Evolutionary conservation across 1,140 invertebrate species (phyloP).

Genomic region (Lepidotrigona ventralis): DNA sequence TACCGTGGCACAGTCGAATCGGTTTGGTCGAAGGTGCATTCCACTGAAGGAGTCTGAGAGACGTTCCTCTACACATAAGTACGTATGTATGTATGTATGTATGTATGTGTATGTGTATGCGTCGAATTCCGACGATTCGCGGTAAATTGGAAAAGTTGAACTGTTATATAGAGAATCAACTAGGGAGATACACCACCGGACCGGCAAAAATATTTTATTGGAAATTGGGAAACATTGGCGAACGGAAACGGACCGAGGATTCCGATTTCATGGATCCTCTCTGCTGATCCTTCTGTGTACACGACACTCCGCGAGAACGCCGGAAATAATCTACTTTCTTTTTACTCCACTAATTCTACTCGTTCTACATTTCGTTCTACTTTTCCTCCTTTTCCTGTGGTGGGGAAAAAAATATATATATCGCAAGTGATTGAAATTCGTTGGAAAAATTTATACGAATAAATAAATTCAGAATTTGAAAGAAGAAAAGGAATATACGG

Average conservation of each 20-base stretch:
- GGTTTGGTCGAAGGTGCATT: no score
- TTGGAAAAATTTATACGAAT: no score
- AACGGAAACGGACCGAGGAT: neutral
- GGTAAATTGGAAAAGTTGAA: constrained; percentile 59
- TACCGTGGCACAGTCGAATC: no score
- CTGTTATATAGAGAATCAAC: constrained; percentile 42
- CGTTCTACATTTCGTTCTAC: neutral
- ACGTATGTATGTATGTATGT: no score
- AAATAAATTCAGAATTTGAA: no score
- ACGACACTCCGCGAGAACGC: neutral
- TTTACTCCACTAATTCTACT: neutral
- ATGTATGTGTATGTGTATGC: constrained; percentile 15
- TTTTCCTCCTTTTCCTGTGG: neutral
- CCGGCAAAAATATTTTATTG: constrained; percentile 56
- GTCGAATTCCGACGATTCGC: constrained; percentile 53
- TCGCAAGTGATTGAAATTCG: no score
- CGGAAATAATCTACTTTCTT: no score
- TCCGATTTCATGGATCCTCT: neutral
- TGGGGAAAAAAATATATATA: no score
- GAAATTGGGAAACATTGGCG: constrained; percentile 48
- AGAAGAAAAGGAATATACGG: no score
- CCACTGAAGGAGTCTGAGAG: no score
- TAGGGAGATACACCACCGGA: neutral
- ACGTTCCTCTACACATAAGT: no score
- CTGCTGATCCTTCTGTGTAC: neutral